Evolutionary conservation across 2,888 invertebrate genomes (phyloP).

Genomic region (Coenonympha glycerion): DNA sequence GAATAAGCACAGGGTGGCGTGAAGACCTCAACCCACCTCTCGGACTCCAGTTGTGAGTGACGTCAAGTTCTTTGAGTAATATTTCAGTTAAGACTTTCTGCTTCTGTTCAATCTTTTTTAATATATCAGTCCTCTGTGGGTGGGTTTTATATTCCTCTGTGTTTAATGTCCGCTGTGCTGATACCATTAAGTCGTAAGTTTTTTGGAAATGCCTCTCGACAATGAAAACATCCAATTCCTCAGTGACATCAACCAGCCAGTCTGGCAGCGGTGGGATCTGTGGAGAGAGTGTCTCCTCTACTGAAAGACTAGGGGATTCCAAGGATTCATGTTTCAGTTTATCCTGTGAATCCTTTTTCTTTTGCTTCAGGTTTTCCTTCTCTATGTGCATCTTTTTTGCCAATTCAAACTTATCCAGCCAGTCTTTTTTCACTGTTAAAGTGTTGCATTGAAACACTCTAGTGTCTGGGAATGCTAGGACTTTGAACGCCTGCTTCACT

Average conservation of each 20-base stretch:
- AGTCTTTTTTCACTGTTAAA: conserved; percentile 88
- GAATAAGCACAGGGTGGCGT: conserved; percentile 86
- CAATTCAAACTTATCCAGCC: conserved; percentile 94
- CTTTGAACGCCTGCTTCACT: conserved; percentile 94
- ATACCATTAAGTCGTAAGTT: conserved; percentile 86
- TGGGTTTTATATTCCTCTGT: conserved; percentile 59
- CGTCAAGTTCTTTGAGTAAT: conserved; percentile 90
- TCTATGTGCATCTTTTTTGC: conserved; percentile 88
- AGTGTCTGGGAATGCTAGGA: conserved; percentile 94
- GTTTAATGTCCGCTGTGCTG: conserved; percentile 59
- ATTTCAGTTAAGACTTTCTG: conserved; percentile 88
- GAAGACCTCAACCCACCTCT: conserved; percentile 92
- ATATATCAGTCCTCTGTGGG: conserved; percentile 56
- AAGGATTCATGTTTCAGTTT: conserved; percentile 58
- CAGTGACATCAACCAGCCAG: conserved; percentile 93
- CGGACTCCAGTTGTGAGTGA: conserved; percentile 91
- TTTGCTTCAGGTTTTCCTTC: conserved; percentile 76
- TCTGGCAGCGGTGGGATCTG: conserved; percentile 78
- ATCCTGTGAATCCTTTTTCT: conserved; percentile 62
- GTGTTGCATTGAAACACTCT: conserved; percentile 93
- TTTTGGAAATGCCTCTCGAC: conserved; percentile 97
- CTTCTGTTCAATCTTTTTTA: conserved; percentile 80
- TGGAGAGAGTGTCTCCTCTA: conserved; percentile 63
- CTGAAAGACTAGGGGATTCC: conserved; percentile 67
- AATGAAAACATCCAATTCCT: conserved; percentile 95